phyloP scores from a whole-genome alignment of 2,797 vertebrate species.

The Hyperoplus immaculatus region DNA sequence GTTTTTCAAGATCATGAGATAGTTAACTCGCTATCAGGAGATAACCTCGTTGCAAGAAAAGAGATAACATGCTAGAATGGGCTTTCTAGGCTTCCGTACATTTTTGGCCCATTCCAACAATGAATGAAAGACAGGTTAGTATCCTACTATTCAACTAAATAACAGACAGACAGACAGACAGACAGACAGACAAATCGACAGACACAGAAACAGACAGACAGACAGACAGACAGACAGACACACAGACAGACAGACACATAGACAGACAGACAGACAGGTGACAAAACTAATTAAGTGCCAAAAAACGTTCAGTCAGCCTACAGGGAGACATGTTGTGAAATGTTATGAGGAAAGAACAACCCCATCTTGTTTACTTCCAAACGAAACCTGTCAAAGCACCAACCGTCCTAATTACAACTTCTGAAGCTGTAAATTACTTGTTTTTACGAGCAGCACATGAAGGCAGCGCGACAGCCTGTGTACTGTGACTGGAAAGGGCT shows the following conservation, averaged over 20 bases:
- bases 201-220: constrained; percentile 20
- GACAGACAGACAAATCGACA: constrained; percentile 35
- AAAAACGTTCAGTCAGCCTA: constrained; percentile 43
- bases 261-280: constrained; percentile 45
- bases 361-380: neutral
- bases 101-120: constrained; percentile 2
- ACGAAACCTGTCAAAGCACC: neutral
- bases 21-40: no score
- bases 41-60: no score
- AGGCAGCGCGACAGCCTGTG: neutral
- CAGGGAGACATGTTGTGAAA: no score
- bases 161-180: constrained; percentile 31
- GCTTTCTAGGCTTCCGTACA: neutral
- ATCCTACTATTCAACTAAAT: neutral
- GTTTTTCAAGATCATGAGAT: no score
- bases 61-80: no score
- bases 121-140: neutral
- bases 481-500: no score
- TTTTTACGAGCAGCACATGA: neutral
- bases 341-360: neutral
- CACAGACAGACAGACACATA: constrained; percentile 43
- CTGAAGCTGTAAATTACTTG: neutral
- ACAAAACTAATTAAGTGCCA: constrained; percentile 46
- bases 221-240: constrained; percentile 26
- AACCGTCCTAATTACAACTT: neutral